Conservation (phyloP, 2,113 vertebrate genomes). For the Eretmodus cyanostictus region DNA sequence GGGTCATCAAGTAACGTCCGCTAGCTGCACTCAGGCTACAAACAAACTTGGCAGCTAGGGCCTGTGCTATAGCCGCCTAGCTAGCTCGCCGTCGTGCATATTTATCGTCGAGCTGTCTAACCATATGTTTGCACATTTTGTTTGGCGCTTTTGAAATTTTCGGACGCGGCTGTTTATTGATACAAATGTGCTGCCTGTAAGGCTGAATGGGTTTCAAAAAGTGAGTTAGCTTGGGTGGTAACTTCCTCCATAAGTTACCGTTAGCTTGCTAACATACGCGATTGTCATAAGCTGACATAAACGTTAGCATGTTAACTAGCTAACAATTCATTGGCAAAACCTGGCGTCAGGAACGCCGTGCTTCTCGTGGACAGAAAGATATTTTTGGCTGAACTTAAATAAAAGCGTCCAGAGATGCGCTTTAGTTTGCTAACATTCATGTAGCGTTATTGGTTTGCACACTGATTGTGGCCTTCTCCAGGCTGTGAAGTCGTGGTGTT, state of each 20-base stretch:
- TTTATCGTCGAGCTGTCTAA: neutral
- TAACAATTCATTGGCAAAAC: neutral
- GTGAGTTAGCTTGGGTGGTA: neutral
- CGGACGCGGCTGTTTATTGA: fast-evolving
- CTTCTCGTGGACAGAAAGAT: neutral
- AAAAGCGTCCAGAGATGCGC: fast-evolving
- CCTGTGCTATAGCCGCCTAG: conserved; percentile 38
- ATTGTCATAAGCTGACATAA: conserved; percentile 13
- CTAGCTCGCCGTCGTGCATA: neutral
- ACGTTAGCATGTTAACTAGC: conserved; percentile 12
- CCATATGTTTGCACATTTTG: neutral
- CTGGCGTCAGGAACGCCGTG: neutral
- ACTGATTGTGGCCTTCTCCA: neutral
- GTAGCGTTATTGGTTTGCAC: neutral
- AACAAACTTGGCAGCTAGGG: conserved; percentile 52
- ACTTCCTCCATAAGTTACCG: conserved; percentile 5
- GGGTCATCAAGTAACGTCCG: neutral
- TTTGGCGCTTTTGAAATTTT: neutral
- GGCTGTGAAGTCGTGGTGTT: neutral
- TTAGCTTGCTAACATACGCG: conserved; percentile 21
- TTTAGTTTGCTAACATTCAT: neutral
- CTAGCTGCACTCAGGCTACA: conserved; percentile 11
- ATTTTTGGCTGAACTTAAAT: neutral
- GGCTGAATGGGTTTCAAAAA: fast-evolving
- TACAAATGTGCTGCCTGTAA: fast-evolving